Percentiles rank a stretch among this genome's conserved stretches.
Conservation (phyloP, 2,797 vertebrate species). For the Macropus fuliginosus region DNA sequence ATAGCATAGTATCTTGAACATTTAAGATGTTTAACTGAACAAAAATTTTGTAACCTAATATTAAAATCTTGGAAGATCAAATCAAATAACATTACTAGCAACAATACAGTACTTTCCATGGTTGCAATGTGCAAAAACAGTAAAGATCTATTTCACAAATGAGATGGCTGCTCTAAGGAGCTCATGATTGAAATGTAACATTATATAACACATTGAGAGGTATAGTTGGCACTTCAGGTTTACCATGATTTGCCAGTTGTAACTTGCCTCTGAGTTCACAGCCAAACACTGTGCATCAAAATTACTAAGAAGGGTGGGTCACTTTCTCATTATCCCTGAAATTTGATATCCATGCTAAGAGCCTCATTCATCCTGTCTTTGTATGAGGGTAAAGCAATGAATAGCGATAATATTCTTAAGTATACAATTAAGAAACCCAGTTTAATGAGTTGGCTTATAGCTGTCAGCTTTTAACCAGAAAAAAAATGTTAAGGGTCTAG, state of each 20-base stretch:
- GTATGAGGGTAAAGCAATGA: slow-evolving; percentile 72
- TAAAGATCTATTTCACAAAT: slow-evolving; percentile 53
- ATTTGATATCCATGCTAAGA: slow-evolving; percentile 78
- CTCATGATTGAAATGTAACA: slow-evolving; percentile 70
- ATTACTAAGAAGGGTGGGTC: slow-evolving; percentile 78
- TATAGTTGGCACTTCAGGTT: slow-evolving; percentile 72
- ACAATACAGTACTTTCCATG: slow-evolving; percentile 60
- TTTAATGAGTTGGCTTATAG: slow-evolving; percentile 70
- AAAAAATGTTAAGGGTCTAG: slow-evolving; percentile 43
- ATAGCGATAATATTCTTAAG: slow-evolving; percentile 75
- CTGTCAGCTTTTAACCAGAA: slow-evolving; percentile 74
- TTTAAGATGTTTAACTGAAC: neutral
- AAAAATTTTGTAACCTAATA: slow-evolving; percentile 12
- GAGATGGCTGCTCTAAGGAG: slow-evolving; percentile 61
- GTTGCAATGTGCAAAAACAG: slow-evolving; percentile 69
- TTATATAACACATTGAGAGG: slow-evolving; percentile 73
- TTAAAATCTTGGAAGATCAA: slow-evolving; percentile 41
- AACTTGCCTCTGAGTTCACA: slow-evolving; percentile 78
- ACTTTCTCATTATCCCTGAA: slow-evolving; percentile 78
- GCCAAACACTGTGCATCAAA: slow-evolving; percentile 64
- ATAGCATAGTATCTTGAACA: neutral
- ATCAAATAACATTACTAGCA: slow-evolving; percentile 64
- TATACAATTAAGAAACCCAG: slow-evolving; percentile 64
- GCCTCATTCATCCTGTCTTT: slow-evolving; percentile 79
- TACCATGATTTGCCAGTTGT: slow-evolving; percentile 73